These are phyloP conservation scores for Drosophila kepulauana DNA, from an alignment of 1,140 invertebrate species.

Conservation along the genomic window DNA sequence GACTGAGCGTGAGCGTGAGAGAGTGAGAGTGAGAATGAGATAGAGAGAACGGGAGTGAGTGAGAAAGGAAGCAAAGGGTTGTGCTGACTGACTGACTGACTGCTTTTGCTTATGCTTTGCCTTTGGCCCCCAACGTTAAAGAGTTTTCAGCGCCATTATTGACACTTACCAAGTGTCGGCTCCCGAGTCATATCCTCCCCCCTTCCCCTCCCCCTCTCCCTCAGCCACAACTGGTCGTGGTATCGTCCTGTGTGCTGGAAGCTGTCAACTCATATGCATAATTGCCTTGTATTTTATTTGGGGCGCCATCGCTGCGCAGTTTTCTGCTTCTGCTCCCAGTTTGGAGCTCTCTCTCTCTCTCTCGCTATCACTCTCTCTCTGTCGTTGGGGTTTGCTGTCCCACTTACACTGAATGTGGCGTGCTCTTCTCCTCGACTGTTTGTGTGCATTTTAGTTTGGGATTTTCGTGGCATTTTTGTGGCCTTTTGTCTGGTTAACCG, in stretches of 20 bases:
- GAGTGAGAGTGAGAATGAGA: neutral
- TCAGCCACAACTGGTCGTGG: neutral
- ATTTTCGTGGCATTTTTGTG: slow-evolving; percentile 85
- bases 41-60: neutral
- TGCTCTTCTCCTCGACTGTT: slow-evolving; percentile 47
- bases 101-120: slow-evolving; percentile 1
- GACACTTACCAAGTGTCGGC: slow-evolving; percentile 67
- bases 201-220: neutral
- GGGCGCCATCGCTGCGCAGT: slow-evolving; percentile 63
- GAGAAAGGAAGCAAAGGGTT: neutral
- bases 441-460: slow-evolving; percentile 84
- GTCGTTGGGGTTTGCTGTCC: slow-evolving; percentile 7
- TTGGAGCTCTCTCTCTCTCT: slow-evolving; percentile 37
- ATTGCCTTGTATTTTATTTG: slow-evolving; percentile 75
- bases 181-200: no score
- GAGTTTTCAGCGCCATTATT: slow-evolving; percentile 79
- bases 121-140: slow-evolving; percentile 48
- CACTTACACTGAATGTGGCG: slow-evolving; percentile 29
- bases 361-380: slow-evolving; percentile 22
- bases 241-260: slow-evolving; percentile 50
- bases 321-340: slow-evolving; percentile 42
- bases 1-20: neutral
- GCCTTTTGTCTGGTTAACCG: slow-evolving; percentile 85
- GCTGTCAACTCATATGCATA: slow-evolving; percentile 82
- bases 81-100: neutral